phyloP scores from a whole-genome alignment of 2,888 invertebrate genomes.

The Chrysomela aeneicollis region DNA sequence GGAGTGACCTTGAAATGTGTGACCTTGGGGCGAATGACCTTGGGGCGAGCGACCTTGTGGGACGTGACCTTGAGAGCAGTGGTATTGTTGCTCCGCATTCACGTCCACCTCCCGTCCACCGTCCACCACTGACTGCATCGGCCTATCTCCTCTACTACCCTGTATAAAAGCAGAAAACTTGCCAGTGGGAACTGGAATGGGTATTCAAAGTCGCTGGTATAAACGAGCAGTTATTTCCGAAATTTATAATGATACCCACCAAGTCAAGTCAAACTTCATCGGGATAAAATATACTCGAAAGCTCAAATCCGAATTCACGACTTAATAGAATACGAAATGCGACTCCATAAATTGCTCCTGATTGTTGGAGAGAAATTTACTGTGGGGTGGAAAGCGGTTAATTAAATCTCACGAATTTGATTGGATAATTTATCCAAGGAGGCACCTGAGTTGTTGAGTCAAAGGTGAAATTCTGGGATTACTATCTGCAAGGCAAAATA shows the following conservation, averaged over 20 bases:
- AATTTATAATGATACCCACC: background rate
- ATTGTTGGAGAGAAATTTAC: background rate
- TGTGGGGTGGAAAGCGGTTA: background rate
- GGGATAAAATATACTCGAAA: background rate
- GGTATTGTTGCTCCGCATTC: no score
- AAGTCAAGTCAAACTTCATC: background rate
- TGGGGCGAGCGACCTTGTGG: no score
- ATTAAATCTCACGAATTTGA: background rate
- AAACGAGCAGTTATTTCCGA: background rate
- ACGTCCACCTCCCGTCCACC: no score
- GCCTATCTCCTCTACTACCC: no score
- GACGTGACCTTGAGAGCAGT: no score
- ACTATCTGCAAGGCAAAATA: no score
- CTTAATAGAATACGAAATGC: conserved; percentile 1
- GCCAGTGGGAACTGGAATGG: no score
- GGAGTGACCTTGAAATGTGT: no score
- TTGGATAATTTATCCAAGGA: background rate
- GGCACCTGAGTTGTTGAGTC: background rate
- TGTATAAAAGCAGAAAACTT: no score
- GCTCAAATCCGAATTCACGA: background rate
- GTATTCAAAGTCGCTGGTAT: no score
- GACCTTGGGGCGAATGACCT: no score
- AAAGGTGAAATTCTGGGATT: background rate
- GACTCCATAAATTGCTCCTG: background rate
- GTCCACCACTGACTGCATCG: no score